These are phyloP conservation scores for Caenorhabditis latens DNA, from an alignment of 1,140 invertebrate species.

Conservation along the genomic window DNA sequence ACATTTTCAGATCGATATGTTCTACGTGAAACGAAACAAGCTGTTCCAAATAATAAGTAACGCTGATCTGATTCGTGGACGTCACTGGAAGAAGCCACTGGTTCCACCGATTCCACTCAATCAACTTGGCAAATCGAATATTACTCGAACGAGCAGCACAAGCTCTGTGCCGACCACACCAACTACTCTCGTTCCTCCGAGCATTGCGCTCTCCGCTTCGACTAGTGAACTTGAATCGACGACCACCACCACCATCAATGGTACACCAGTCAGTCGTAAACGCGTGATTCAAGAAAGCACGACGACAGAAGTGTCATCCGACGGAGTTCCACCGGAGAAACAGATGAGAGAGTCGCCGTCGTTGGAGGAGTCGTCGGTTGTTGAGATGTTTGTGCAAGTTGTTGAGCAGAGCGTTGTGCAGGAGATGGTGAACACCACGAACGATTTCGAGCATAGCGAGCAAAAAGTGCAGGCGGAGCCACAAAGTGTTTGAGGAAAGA, in stretches of 20 bases:
- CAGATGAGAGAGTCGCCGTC: not conserved
- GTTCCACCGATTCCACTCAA: not conserved
- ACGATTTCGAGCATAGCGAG: constrained; percentile 4
- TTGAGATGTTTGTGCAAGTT: constrained; percentile 16
- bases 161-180: constrained; percentile 26
- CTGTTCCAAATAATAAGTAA: not conserved
- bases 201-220: not conserved
- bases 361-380: not conserved
- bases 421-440: not conserved
- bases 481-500: constrained; percentile 29
- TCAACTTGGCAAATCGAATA: not conserved
- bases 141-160: not conserved
- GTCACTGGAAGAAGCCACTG: not conserved
- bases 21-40: constrained; percentile 42
- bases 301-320: not conserved
- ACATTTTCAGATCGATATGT: constrained; percentile 56
- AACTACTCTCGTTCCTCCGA: not conserved
- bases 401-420: not conserved
- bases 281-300: not conserved
- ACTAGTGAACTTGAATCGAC: not conserved
- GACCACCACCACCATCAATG: constrained; percentile 9
- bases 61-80: constrained; percentile 15
- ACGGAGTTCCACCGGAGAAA: not conserved
- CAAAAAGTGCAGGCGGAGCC: not conserved
- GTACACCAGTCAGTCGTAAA: not conserved